These are phyloP conservation scores for Iselma pallidipennis DNA, from an alignment of 2,888 invertebrate genomes.

Conservation along the genomic window DNA sequence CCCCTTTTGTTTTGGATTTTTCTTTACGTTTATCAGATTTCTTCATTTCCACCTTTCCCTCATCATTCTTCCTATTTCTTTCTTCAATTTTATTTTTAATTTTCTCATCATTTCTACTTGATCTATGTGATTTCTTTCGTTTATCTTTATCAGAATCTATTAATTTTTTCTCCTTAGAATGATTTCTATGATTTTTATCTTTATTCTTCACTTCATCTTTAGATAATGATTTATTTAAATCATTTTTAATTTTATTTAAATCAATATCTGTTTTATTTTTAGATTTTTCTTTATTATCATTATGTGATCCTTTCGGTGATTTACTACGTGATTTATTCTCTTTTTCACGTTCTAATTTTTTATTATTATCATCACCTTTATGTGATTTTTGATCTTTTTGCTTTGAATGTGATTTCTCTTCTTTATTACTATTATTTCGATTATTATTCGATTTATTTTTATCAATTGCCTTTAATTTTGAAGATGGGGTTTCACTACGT, in stretches of 20 bases:
- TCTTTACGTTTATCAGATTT: background rate
- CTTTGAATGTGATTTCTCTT: background rate
- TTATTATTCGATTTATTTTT: background rate
- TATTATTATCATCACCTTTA: background rate
- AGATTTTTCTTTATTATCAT: background rate
- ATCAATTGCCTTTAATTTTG: background rate
- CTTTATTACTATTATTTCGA: background rate
- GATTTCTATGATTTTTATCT: conserved; percentile 1
- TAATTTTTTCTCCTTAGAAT: conserved; percentile 10
- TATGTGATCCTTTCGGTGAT: background rate
- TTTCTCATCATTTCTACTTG: background rate
- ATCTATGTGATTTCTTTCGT: background rate
- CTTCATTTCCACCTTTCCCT: background rate
- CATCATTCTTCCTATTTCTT: background rate
- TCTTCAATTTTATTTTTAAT: background rate
- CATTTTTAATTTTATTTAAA: conserved; percentile 3
- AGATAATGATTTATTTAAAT: background rate
- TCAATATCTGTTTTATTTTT: background rate
- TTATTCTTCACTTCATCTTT: background rate
- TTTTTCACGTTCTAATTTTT: background rate
- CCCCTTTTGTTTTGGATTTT: background rate
- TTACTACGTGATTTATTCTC: background rate
- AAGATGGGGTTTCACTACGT: conserved; percentile 4
- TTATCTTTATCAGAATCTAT: background rate
- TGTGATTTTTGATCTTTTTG: background rate